Conservation (phyloP, 2,113 vertebrate genomes). For the Symphodus melops region DNA sequence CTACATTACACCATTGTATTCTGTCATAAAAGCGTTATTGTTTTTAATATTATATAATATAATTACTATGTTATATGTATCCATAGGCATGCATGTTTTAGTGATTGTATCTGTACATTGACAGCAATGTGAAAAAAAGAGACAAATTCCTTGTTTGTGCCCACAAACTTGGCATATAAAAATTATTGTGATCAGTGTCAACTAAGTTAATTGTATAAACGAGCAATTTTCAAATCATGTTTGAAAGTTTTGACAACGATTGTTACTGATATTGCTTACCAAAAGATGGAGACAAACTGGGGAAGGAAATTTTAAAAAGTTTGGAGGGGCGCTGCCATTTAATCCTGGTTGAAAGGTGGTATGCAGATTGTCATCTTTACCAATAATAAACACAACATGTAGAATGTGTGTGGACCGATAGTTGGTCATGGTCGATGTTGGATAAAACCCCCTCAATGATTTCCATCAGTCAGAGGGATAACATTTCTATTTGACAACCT, state of each 20-base stretch:
- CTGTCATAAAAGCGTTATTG: too few species aligned
- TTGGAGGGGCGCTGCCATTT: background rate
- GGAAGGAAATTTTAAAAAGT: background rate
- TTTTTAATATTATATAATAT: too few species aligned
- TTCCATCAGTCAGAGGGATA: constrained; percentile 8
- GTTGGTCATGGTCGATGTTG: background rate
- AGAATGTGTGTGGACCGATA: background rate
- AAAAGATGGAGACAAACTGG: constrained; percentile 7
- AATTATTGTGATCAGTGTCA: background rate
- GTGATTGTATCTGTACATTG: too few species aligned
- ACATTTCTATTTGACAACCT: constrained; percentile 61
- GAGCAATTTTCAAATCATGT: background rate
- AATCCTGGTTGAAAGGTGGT: background rate
- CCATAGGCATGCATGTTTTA: too few species aligned
- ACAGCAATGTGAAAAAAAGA: too few species aligned
- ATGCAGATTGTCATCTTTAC: constrained; percentile 2
- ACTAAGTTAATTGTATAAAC: background rate
- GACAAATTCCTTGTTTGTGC: too few species aligned
- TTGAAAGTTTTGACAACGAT: background rate
- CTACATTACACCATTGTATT: too few species aligned
- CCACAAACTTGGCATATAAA: too few species aligned
- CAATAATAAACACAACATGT: background rate
- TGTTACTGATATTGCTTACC: constrained; percentile 1
- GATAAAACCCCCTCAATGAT: background rate
- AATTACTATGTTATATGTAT: too few species aligned